phyloP scores from a whole-genome alignment of 2,888 invertebrate species.

The Merodon equestris region DNA sequence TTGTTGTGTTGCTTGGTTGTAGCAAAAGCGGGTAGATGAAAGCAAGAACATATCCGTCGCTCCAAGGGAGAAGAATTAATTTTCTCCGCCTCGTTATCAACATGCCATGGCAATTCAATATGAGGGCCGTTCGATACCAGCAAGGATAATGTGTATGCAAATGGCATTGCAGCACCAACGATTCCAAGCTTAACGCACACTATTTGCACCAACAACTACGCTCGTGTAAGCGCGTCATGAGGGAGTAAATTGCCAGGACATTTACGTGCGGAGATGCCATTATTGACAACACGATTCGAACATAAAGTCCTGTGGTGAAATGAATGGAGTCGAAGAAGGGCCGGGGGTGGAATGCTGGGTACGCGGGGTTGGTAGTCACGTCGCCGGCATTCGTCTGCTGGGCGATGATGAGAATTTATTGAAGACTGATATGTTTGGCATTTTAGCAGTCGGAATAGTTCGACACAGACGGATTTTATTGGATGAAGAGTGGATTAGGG shows the following conservation, averaged over 20 bases:
- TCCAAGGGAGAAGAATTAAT: conserved; percentile 16
- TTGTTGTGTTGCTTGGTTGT: not conserved
- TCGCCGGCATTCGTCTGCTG: not conserved
- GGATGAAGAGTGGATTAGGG: too few relatives aligned
- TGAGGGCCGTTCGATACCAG: conserved; percentile 14
- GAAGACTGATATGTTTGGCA: too few relatives aligned
- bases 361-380: too few relatives aligned
- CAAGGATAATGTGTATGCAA: conserved; percentile 32
- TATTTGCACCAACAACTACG: conserved; percentile 18
- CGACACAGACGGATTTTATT: too few relatives aligned
- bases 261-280: conserved; percentile 40
- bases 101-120: conserved; percentile 26
- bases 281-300: conserved; percentile 49
- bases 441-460: too few relatives aligned
- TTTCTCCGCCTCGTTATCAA: not conserved
- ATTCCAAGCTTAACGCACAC: conserved; percentile 25
- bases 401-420: too few relatives aligned
- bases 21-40: not conserved
- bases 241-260: conserved; percentile 32
- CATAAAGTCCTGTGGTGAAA: not conserved
- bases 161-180: conserved; percentile 16
- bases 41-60: not conserved
- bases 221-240: conserved; percentile 11
- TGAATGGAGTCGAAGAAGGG: too few relatives aligned
- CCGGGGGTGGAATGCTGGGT: too few relatives aligned